These are phyloP conservation scores for Calameuta pallipes DNA, from an alignment of 2,888 invertebrate species.

Conservation along the genomic window DNA sequence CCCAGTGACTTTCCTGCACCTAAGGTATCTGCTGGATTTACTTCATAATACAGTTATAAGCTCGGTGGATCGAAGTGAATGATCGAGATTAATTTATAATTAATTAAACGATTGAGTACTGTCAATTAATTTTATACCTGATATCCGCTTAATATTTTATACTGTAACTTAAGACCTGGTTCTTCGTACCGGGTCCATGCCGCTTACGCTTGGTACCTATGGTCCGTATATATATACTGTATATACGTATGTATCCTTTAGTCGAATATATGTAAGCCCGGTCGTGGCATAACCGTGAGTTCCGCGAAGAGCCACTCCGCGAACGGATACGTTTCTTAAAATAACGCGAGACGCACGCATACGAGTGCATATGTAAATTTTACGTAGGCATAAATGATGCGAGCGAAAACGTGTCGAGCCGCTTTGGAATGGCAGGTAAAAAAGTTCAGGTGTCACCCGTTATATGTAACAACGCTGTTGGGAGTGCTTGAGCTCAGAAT, in stretches of 20 bases:
- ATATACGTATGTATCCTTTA: too few species aligned
- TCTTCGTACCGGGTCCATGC: neutral
- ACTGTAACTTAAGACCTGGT: neutral
- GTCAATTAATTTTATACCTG: neutral
- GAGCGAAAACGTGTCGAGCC: neutral
- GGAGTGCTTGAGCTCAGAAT: neutral
- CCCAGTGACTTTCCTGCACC: neutral
- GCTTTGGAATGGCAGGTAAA: neutral
- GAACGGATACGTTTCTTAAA: conserved; percentile 26
- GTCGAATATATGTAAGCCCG: neutral
- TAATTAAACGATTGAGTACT: neutral
- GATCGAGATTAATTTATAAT: neutral
- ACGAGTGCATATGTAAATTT: neutral
- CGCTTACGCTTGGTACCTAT: neutral
- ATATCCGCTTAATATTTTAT: neutral
- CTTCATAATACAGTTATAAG: neutral
- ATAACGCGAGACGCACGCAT: conserved; percentile 24
- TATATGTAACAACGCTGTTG: neutral
- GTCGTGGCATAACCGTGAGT: conserved; percentile 7
- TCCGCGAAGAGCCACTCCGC: conserved; percentile 19
- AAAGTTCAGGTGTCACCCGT: neutral
- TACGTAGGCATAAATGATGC: neutral
- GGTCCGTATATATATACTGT: too few species aligned
- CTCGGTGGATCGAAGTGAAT: too few species aligned
- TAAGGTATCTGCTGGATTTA: neutral